Evolutionary conservation across 2,797 vertebrate genomes (phyloP), one percentile per base, ranked within the genome.

Genomic region (Hyperoplus immaculatus): DNA sequence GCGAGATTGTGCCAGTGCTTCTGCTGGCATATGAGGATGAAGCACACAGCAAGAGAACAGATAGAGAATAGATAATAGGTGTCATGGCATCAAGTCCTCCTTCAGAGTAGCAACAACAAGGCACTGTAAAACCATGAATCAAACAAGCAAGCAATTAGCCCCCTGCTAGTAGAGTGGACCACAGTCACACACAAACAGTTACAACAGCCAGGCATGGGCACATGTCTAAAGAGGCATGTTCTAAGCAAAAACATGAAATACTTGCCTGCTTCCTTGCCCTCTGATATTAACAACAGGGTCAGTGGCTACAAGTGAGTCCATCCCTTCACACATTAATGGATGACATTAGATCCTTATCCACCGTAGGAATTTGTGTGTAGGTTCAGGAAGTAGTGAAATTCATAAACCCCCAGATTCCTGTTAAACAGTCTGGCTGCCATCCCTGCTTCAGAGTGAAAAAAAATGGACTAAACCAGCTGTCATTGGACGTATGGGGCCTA

Each of bases 101-200:
- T 83, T 82, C 66, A 72, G 80, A 83, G 82, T 3, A 62, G 75
- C 78, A 78, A 58, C 83, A 81, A 82, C 82, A 60, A 78, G 70
- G 69, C 70, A 29, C 65, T 15, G 50, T 55, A 29, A 29, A 8
- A 72, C 77, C 63, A 70, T 74, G 82, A 83, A 86, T 83, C 74
- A 80, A 85, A 87, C 91, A 58, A 54, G 84, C 77, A 75, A 89
- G 84, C 77, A 83, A 89, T 92, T 87, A 88, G 77, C 72, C 77
- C 81, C 85, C 87, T 29, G 84, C 86, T 77, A 59, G 80, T 62
- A 72, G 72, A 78, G 84, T 86, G 89, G 86, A 88, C 88, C 80
- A 39, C 80, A 76, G 74, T 78, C 77, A 68, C 72, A 62, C 55
- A 53, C 76, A 43, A 78, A 58, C 75, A 67, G 54, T 8, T 4